Base-by-base conservation (phyloP, 2,113 vertebrate species). In the Eretmochelys imbricata region DNA sequence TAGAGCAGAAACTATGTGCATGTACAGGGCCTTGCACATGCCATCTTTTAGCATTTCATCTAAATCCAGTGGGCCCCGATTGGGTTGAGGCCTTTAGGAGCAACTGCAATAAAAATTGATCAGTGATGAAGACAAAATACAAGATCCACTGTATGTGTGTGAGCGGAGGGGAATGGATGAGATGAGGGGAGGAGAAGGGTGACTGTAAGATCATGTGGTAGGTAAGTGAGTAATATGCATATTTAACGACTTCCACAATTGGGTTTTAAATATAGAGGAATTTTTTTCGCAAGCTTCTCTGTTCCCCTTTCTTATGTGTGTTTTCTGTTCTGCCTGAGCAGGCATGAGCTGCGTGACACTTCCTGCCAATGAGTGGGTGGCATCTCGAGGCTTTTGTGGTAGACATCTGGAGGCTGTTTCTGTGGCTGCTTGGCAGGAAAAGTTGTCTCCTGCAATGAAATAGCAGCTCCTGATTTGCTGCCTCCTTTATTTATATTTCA, bases 381-480 rank as follows among this genome's bases (percentile, higher is more conserved):
- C n/a, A 65, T 38, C 35, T 38, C 20, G 19, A 72, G 65, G 7
- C 17, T 51, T 38, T 75, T 48, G 75, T 7, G 50, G 50, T 29
- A 85, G 85, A 25, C 53, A 27, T 46, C 25, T 78, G 24, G 12
- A 35, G 42, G 13, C 29, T 29, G 4, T 46, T 49, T 79, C 42
- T 79, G 14, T n/a, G 29, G 46, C 55, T 87, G 7, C 54, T 49
- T 35, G 16, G 54, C 20, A 7, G 38, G 42, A 0, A 83, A 51
- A 9, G 17, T 54, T 31, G 84, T 50, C 69, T 85, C 25, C 79
- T 69, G 84, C 82, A 62, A 50, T 69, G 55, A 24, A 79, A 83
- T 0, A 0, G 35, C 29, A 1, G 3, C 38, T 89, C 51, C 53
- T 75, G 78, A 14, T 55, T 84, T 25, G 25, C 25, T 12, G 75